Conservation (phyloP, 2,888 invertebrate genomes). For the Ophioninae sp. region DNA sequence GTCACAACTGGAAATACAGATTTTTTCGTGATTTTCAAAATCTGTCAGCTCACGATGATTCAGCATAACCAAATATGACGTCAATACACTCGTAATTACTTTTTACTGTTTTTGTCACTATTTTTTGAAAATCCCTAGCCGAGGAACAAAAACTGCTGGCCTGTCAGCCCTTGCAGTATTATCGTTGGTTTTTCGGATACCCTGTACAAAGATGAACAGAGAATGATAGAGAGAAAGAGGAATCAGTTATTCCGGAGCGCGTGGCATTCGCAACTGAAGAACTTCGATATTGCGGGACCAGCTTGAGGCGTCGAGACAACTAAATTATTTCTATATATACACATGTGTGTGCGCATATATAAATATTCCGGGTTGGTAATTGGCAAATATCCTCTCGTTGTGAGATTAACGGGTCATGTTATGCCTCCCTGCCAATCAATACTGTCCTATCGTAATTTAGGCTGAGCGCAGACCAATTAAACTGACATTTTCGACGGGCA, state of each 20-base stretch:
- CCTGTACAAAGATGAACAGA: background rate
- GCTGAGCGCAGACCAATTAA: conserved; percentile 68
- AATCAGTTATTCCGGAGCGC: conserved; percentile 25
- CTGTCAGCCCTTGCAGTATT: no score
- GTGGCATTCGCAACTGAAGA: conserved; percentile 5
- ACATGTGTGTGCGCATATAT: background rate
- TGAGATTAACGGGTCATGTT: conserved; percentile 58
- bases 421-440: conserved; percentile 67
- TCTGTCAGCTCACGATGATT: no score
- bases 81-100: no score
- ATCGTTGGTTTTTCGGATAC: no score
- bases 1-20: no score
- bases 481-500: conserved; percentile 69
- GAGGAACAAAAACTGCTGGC: no score
- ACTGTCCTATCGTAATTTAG: conserved; percentile 51
- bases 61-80: no score
- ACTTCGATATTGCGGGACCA: conserved; percentile 20
- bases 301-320: conserved; percentile 1
- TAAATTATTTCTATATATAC: conserved; percentile 18
- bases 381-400: conserved; percentile 66
- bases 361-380: conserved; percentile 45
- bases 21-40: no score
- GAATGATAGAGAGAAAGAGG: conserved; percentile 30
- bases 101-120: no score
- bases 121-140: no score